Evolutionary conservation across 1,140 invertebrate genomes (phyloP).

Genomic region (Drosophila repletoides): DNA sequence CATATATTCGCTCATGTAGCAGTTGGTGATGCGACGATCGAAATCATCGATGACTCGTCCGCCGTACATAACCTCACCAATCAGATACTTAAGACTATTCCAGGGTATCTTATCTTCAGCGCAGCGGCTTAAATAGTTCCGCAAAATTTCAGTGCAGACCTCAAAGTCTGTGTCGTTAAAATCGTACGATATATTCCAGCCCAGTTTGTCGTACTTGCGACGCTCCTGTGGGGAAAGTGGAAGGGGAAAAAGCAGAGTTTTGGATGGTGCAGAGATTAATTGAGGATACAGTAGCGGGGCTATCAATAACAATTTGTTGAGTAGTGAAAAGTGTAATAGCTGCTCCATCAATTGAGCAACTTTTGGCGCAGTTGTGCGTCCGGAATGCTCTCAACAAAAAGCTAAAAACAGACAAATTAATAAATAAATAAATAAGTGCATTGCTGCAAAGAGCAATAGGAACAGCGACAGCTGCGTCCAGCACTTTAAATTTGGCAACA

Average conservation of each 20-base stretch:
- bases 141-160: constrained; percentile 91
- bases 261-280: constrained; percentile 49
- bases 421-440: constrained; percentile 73
- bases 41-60: constrained; percentile 94
- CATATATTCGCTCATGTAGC: constrained; percentile 96
- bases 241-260: not conserved
- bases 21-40: constrained; percentile 91
- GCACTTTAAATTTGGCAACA: constrained; percentile 20
- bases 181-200: constrained; percentile 96
- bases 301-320: constrained; percentile 73
- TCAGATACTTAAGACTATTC: constrained; percentile 94
- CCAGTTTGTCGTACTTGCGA: constrained; percentile 95
- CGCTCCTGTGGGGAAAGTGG: constrained; percentile 85
- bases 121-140: constrained; percentile 91
- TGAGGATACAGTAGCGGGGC: constrained; percentile 31
- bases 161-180: constrained; percentile 96
- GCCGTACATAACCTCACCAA: constrained; percentile 97
- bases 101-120: constrained; percentile 88
- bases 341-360: constrained; percentile 61
- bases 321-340: constrained; percentile 29
- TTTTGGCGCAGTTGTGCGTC: constrained; percentile 39
- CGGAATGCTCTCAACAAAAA: constrained; percentile 57
- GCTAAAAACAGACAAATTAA: constrained; percentile 68
- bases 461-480: constrained; percentile 47
- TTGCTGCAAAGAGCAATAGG: no score